Percentiles rank a stretch among this genome's conserved stretches.
These are phyloP conservation scores for Pelosia muscerda DNA, from an alignment of 2,888 invertebrate species.

Conservation along the genomic window DNA sequence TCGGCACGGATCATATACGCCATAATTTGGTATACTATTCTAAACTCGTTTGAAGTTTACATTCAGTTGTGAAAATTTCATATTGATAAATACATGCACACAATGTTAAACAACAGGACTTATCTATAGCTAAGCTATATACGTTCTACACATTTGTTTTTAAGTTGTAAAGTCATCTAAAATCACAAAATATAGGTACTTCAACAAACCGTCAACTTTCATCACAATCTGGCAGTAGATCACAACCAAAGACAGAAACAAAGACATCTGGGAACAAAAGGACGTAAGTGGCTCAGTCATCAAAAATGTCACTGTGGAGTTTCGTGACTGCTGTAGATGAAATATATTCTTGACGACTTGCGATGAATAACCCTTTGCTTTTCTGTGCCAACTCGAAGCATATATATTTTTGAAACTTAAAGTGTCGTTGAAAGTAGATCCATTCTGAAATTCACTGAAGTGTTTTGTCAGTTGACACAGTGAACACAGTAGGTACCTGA, in stretches of 20 bases:
- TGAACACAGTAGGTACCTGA: not conserved
- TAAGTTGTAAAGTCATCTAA: not conserved
- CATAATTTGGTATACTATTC: not conserved
- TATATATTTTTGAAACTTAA: slow-evolving; percentile 29
- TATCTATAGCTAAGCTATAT: not conserved
- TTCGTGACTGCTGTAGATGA: slow-evolving; percentile 56
- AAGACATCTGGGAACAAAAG: slow-evolving; percentile 71
- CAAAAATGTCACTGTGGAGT: slow-evolving; percentile 54
- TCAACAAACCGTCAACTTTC: slow-evolving; percentile 52
- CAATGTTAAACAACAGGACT: not conserved
- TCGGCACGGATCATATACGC: no score
- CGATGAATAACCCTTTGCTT: slow-evolving; percentile 56
- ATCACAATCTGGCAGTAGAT: slow-evolving; percentile 50
- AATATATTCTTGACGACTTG: slow-evolving; percentile 57
- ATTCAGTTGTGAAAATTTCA: not conserved
- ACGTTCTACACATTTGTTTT: not conserved
- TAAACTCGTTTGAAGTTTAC: not conserved
- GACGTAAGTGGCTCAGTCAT: slow-evolving; percentile 60
- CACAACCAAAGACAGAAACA: slow-evolving; percentile 60
- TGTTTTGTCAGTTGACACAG: not conserved
- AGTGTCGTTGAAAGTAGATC: slow-evolving; percentile 16
- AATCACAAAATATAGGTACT: slow-evolving; percentile 21
- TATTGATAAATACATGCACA: not conserved
- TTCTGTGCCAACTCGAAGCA: slow-evolving; percentile 52
- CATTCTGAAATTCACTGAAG: not conserved